phyloP scores from a whole-genome alignment of 2,888 invertebrate species.

The Oconnorella tubifera region DNA sequence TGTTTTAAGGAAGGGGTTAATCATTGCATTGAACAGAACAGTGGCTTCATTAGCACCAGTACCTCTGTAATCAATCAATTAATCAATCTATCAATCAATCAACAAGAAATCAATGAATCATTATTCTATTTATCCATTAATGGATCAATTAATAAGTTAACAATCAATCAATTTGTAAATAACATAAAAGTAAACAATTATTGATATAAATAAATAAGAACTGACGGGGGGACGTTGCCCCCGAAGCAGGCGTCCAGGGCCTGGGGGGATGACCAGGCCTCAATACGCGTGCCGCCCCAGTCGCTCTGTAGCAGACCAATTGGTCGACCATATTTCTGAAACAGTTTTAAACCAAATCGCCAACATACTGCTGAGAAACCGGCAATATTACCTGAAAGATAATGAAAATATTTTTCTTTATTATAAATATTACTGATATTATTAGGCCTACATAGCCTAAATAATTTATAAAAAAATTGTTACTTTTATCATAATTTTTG shows the following conservation, averaged over 20 bases:
- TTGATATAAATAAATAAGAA: neutral
- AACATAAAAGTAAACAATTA: neutral
- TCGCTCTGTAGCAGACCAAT: conserved; percentile 35
- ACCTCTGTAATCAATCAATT: too few relatives aligned
- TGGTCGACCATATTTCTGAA: conserved; percentile 40
- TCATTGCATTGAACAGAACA: conserved; percentile 50
- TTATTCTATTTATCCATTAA: too few relatives aligned
- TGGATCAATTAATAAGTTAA: too few relatives aligned
- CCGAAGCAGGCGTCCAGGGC: conserved; percentile 8
- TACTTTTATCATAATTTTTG: too few relatives aligned
- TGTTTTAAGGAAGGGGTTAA: conserved; percentile 46
- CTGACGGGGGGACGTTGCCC: neutral
- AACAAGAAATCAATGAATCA: too few relatives aligned
- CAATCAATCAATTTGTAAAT: too few relatives aligned
- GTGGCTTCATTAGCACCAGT: conserved; percentile 7
- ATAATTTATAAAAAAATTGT: too few relatives aligned
- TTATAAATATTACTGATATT: too few relatives aligned
- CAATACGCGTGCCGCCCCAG: conserved; percentile 18
- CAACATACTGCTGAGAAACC: conserved; percentile 52
- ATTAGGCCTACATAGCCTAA: too few relatives aligned
- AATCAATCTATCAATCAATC: too few relatives aligned
- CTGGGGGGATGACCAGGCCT: conserved; percentile 15
- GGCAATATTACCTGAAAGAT: conserved; percentile 12
- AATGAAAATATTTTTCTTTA: too few relatives aligned
- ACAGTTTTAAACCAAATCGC: conserved; percentile 45